Evolutionary conservation across 1,140 invertebrate species (phyloP).

Genomic region (Drosophila pallidifrons): DNA sequence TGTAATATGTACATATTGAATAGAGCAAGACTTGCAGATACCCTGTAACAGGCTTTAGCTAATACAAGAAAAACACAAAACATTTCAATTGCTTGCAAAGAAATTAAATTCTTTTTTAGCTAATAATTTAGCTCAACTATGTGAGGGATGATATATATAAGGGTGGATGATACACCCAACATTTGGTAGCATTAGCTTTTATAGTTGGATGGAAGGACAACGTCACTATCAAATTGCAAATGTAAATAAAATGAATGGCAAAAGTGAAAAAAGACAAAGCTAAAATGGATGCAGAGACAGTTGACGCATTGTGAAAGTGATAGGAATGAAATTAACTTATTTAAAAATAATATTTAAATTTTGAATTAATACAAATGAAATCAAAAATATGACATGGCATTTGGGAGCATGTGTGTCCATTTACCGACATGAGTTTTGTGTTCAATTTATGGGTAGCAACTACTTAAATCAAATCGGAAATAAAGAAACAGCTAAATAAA

Average conservation of each 20-base stretch:
- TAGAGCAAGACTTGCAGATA: slow-evolving; percentile 36
- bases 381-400: slow-evolving; percentile 30
- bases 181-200: slow-evolving; percentile 9
- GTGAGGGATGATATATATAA: background rate
- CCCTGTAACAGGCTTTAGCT: slow-evolving; percentile 37
- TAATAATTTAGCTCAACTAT: slow-evolving; percentile 6
- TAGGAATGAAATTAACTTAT: slow-evolving; percentile 14
- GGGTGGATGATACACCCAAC: background rate
- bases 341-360: slow-evolving; percentile 18
- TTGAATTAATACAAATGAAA: slow-evolving; percentile 32
- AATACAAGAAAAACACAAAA: background rate
- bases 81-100: slow-evolving; percentile 20
- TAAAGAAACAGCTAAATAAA: slow-evolving; percentile 41
- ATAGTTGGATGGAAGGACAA: background rate
- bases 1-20: slow-evolving; percentile 26
- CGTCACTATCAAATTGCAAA: background rate
- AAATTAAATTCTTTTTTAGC: slow-evolving; percentile 4
- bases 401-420: slow-evolving; percentile 60
- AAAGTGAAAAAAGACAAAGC: background rate
- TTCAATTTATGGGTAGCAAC: slow-evolving; percentile 68
- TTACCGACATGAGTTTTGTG: slow-evolving; percentile 72
- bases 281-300: background rate
- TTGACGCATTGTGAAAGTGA: slow-evolving; percentile 23
- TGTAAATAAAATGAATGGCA: slow-evolving; percentile 4
- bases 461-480: slow-evolving; percentile 60